Conservation (phyloP, 1,140 invertebrate genomes). For the Ostrea denselamellosa region DNA sequence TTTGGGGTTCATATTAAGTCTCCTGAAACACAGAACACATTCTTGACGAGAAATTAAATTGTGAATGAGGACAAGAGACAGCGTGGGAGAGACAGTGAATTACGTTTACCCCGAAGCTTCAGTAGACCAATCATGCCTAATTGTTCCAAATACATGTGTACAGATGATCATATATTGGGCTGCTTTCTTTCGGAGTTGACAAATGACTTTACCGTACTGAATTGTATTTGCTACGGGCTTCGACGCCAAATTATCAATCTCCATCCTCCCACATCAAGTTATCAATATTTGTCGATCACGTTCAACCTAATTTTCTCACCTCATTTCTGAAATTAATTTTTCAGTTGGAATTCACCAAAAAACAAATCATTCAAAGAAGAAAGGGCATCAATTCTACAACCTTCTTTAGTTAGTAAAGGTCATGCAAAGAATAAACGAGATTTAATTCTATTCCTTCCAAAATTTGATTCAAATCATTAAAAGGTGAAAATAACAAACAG, state of each 20-base stretch:
- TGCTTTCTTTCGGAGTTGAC: neutral
- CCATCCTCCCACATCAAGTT: neutral
- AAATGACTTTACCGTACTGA: neutral
- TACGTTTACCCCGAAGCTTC: neutral
- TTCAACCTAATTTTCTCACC: neutral
- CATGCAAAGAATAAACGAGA: no score
- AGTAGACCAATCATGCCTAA: neutral
- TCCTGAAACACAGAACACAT: neutral
- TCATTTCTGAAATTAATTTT: neutral
- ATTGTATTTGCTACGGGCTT: neutral
- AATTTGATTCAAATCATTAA: no score
- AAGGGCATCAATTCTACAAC: no score
- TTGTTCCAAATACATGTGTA: neutral
- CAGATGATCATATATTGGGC: neutral
- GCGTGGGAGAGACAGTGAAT: neutral
- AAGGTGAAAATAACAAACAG: no score
- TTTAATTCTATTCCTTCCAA: no score
- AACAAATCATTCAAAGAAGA: neutral
- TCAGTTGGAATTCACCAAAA: neutral
- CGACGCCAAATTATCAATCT: neutral
- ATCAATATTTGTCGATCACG: neutral
- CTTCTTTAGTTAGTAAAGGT: no score
- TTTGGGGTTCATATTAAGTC: no score
- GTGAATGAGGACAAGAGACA: neutral
- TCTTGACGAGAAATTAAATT: neutral